Evolutionary conservation across 2,888 invertebrate species (phyloP), one percentile per base, ranked within the genome.

Genomic region (Callyntrura sp.): DNA sequence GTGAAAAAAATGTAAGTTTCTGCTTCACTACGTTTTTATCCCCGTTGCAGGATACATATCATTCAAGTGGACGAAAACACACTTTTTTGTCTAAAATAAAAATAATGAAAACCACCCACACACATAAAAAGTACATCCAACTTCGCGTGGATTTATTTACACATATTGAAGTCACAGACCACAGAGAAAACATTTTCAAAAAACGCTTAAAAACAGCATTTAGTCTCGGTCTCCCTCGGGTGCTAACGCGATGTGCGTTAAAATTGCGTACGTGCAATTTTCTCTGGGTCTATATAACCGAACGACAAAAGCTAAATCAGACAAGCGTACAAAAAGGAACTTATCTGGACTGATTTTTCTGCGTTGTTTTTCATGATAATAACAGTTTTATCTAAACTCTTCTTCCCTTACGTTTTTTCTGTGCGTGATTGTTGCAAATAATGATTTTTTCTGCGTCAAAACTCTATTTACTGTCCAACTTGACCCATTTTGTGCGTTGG

Each of bases 371-470:
- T 55, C 5, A 55, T 55, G 55, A 55, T 55, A 5, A 14, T 55
- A 14, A 51, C 5, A n/a, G n/a, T 55, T n/a, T 55, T 55, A 55
- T 12, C 55, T n/a, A 11, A 17, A 55, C n/a, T 14, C n/a, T 55
- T 14, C n/a, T 55, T 55, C 55, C 55, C 14, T 12, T 55, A 55
- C 17, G 55, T 55, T 55, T 55, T 55, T 5, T 12, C n/a, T 12
- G 55, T 55, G 55, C 55, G 55, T 55, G 55, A 55, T 55, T 55
- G 55, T n/a, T 55, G 55, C 17, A 55, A 55, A 55, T 55, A 55
- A 55, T 51, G 14, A 6, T 51, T 5, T 55, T 14, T 55, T 55
- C 6, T 35, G 35, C 35, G 35, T 35, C 35, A 35, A 35, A 35
- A 35, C 6, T 35, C 35, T 35, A 6, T 35, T 35, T 35, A 35